These are phyloP conservation scores for Tetramorium bicarinatum DNA, from an alignment of 2,888 invertebrate genomes.

Conservation along the genomic window DNA sequence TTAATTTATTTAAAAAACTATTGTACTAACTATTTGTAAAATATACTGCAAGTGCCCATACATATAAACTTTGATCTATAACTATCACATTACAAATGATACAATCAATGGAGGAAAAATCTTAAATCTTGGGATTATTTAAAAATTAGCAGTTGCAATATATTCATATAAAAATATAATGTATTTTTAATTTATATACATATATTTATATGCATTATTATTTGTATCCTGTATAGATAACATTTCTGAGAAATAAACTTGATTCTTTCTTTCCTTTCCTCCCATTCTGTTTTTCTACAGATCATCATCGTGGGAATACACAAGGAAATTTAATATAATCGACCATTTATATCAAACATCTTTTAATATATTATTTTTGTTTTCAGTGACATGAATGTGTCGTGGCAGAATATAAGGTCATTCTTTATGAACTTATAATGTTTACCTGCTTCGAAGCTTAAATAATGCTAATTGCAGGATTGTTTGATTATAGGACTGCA, in stretches of 20 bases:
- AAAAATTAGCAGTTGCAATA: slow-evolving; percentile 61
- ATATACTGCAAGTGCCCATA: slow-evolving; percentile 62
- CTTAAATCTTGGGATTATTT: neutral
- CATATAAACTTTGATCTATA: neutral
- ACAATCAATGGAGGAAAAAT: neutral
- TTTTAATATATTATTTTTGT: slow-evolving; percentile 80
- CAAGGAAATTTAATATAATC: slow-evolving; percentile 71
- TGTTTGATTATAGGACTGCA: slow-evolving; percentile 90
- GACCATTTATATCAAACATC: slow-evolving; percentile 71
- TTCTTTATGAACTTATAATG: slow-evolving; percentile 84
- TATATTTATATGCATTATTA: slow-evolving; percentile 49
- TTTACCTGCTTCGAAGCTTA: slow-evolving; percentile 76
- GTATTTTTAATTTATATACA: slow-evolving; percentile 34
- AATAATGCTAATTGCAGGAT: slow-evolving; percentile 73
- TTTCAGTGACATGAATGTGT: slow-evolving; percentile 84
- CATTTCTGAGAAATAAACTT: slow-evolving; percentile 72
- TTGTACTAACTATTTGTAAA: slow-evolving; percentile 70
- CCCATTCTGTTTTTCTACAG: slow-evolving; percentile 62
- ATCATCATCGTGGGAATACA: slow-evolving; percentile 70
- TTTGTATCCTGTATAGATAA: slow-evolving; percentile 55
- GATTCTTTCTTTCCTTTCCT: slow-evolving; percentile 35
- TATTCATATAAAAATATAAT: slow-evolving; percentile 39
- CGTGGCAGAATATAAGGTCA: slow-evolving; percentile 85
- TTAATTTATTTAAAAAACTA: slow-evolving; percentile 46
- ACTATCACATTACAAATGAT: neutral